A percentile compares a stretch with the other conserved stretches of the same genome.
Evolutionary conservation across 2,888 invertebrate genomes (phyloP).

Genomic region (Eupithecia dodoneata): DNA sequence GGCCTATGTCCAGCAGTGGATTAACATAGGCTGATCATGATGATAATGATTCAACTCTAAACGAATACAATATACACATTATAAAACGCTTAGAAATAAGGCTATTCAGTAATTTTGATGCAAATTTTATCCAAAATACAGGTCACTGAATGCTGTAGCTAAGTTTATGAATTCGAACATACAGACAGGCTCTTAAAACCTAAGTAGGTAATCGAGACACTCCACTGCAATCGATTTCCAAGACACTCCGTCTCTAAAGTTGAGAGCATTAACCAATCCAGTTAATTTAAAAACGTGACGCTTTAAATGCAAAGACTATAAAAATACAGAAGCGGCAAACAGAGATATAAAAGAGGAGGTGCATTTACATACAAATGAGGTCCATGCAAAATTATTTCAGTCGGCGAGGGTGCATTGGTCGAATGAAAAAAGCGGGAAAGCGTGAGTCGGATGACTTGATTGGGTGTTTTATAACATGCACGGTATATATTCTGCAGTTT

Average conservation of each 20-base stretch:
- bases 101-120: not conserved
- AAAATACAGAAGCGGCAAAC: constrained; percentile 70
- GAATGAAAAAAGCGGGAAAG: constrained; percentile 51
- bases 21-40: no score
- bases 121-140: not conserved
- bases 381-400: constrained; percentile 66
- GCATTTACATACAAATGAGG: constrained; percentile 80
- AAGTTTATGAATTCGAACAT: not conserved
- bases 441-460: constrained; percentile 21
- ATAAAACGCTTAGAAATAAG: not conserved
- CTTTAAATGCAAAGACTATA: constrained; percentile 59
- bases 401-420: constrained; percentile 54
- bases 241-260: not conserved
- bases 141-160: not conserved
- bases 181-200: not conserved
- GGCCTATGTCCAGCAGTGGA: no score
- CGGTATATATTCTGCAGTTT: not conserved
- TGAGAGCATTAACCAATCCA: constrained; percentile 26
- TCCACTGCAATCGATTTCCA: constrained; percentile 8
- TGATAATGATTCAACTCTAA: not conserved
- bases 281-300: constrained; percentile 41
- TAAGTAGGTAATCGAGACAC: not conserved
- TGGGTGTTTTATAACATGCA: constrained; percentile 18
- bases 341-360: constrained; percentile 71
- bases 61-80: not conserved